A percentile compares a stretch with the other conserved stretches of the same genome.
phyloP scores from a whole-genome alignment of 1,140 invertebrate genomes.

The Drosophila pseudoobscura region DNA sequence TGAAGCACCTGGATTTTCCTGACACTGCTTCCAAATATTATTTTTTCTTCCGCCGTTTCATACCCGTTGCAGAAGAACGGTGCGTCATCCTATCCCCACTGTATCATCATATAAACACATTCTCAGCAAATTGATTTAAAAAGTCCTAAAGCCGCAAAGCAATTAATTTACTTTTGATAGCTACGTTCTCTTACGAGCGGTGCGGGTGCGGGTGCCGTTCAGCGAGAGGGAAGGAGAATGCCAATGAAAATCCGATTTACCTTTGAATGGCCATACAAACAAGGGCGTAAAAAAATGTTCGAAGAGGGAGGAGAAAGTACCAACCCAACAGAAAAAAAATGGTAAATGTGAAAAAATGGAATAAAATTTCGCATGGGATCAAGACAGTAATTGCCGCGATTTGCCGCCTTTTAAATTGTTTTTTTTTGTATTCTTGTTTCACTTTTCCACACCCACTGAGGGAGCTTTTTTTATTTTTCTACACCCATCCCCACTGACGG shows the following conservation, averaged over 20 bases:
- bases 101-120: too few relatives aligned
- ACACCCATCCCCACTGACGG: not conserved
- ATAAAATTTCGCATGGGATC: constrained; percentile 50
- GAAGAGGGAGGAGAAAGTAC: not conserved
- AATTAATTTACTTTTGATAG: constrained; percentile 48
- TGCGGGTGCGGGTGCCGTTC: not conserved
- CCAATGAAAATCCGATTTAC: constrained; percentile 48
- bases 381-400: constrained; percentile 70
- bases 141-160: constrained; percentile 46
- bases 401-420: constrained; percentile 72
- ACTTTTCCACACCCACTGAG: constrained; percentile 17
- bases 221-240: not conserved
- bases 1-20: too few relatives aligned
- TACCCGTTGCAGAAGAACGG: too few relatives aligned
- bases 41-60: too few relatives aligned
- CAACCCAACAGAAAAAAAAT: constrained; percentile 4
- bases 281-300: constrained; percentile 12
- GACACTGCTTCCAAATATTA: too few relatives aligned
- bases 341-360: not conserved
- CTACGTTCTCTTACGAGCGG: not conserved
- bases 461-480: constrained; percentile 25
- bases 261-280: constrained; percentile 22
- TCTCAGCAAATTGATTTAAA: constrained; percentile 43
- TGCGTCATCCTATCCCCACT: too few relatives aligned
- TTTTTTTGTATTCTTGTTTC: constrained; percentile 54